These are phyloP conservation scores for Cataglyphis rosenhaueri DNA, from an alignment of 2,888 invertebrate genomes.

Conservation along the genomic window DNA sequence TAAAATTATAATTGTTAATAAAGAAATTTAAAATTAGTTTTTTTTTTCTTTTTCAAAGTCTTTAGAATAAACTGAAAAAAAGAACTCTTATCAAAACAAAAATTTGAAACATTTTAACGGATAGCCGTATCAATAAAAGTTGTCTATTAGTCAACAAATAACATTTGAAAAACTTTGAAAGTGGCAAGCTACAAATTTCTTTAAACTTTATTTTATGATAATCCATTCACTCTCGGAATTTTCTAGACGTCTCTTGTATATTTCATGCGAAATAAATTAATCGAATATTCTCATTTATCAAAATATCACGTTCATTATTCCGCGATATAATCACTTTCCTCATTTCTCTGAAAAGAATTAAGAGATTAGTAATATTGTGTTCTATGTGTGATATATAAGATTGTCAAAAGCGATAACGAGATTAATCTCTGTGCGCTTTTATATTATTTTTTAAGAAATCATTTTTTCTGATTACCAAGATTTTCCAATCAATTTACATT, in stretches of 20 bases:
- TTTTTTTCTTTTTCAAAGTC: neutral
- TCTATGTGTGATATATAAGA: neutral
- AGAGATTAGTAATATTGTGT: neutral
- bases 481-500: neutral
- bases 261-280: constrained; percentile 28
- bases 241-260: constrained; percentile 27
- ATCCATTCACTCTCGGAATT: constrained; percentile 30
- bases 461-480: neutral
- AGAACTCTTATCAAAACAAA: neutral
- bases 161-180: neutral
- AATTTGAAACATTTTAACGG: neutral
- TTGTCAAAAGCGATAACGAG: neutral
- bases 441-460: neutral
- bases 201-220: constrained; percentile 15
- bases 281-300: constrained; percentile 13
- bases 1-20: neutral
- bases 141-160: neutral
- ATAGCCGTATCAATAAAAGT: neutral
- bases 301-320: constrained; percentile 13
- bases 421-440: neutral
- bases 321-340: neutral
- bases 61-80: neutral
- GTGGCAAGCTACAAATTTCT: constrained; percentile 20
- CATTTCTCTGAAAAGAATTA: neutral
- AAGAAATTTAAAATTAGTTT: neutral